Evolutionary conservation across 2,113 vertebrate genomes (phyloP).

Genomic region (Hemichromis elongatus): DNA sequence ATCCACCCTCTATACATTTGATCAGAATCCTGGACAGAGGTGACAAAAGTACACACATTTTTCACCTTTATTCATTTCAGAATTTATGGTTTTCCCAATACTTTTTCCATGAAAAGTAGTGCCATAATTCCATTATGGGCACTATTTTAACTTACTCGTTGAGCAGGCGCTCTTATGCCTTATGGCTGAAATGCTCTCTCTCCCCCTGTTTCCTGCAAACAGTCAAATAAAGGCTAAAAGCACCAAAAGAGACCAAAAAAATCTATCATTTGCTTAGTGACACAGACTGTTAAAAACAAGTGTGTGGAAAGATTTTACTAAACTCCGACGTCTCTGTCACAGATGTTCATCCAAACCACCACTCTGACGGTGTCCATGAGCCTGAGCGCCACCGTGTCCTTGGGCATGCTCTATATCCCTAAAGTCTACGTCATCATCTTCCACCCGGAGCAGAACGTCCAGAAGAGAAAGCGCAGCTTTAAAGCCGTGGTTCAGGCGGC

Average conservation of each 20-base stretch:
- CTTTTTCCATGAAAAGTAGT: no score
- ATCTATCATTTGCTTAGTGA: background rate
- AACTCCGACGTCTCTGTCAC: background rate
- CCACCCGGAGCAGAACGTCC: constrained; percentile 88
- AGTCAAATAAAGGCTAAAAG: background rate
- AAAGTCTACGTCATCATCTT: constrained; percentile 87
- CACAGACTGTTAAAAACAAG: background rate
- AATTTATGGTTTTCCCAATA: background rate
- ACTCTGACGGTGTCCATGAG: constrained; percentile 89
- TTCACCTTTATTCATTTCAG: background rate
- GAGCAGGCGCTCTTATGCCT: background rate
- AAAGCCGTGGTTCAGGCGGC: constrained; percentile 74
- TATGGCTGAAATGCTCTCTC: background rate
- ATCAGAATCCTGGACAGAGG: no score
- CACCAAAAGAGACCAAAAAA: background rate
- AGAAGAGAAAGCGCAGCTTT: constrained; percentile 86
- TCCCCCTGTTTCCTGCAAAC: background rate
- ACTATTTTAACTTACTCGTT: background rate
- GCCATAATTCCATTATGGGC: no score
- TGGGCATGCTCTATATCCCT: constrained; percentile 89
- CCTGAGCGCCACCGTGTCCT: constrained; percentile 84
- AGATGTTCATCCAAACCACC: constrained; percentile 92
- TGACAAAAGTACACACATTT: no score
- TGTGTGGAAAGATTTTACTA: background rate
- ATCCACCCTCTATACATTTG: no score